Evolutionary conservation across 1,140 invertebrate genomes (phyloP).

Genomic region (Pseudomyrmex flavicornis): DNA sequence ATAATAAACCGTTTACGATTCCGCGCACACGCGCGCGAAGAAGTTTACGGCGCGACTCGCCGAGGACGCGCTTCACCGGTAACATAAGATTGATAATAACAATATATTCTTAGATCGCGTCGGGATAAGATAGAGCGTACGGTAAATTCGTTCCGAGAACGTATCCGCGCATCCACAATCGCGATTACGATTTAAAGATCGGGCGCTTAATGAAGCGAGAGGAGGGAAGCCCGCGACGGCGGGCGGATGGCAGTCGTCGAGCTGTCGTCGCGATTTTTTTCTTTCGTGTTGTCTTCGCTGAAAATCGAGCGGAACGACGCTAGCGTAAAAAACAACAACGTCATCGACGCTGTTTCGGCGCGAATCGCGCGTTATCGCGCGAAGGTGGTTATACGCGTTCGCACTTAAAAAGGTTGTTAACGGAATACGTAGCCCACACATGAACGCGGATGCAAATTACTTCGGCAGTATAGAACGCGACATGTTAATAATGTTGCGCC

Average conservation of each 20-base stretch:
- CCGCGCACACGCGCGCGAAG: constrained; percentile 5
- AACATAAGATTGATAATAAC: constrained; percentile 50
- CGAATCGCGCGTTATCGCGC: neutral
- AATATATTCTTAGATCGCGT: constrained; percentile 48
- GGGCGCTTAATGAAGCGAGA: neutral
- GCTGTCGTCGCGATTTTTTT: neutral
- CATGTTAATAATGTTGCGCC: constrained; percentile 68
- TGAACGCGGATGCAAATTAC: constrained; percentile 67
- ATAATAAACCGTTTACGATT: constrained; percentile 30
- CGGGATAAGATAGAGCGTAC: neutral
- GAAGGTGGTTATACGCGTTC: constrained; percentile 1
- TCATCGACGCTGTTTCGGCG: neutral
- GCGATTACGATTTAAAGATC: constrained; percentile 7
- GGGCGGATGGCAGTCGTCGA: neutral
- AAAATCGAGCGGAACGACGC: neutral
- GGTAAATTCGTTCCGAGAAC: constrained; percentile 36
- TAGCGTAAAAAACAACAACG: neutral
- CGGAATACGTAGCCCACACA: constrained; percentile 51
- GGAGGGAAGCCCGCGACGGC: no score
- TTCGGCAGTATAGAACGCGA: constrained; percentile 56
- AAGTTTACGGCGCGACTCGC: constrained; percentile 22
- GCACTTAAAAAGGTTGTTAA: constrained; percentile 59
- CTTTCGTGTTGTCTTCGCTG: neutral
- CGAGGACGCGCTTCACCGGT: neutral
- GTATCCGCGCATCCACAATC: neutral